A percentile compares a stretch with the other conserved stretches of the same genome.
phyloP scores from a whole-genome alignment of 2,113 vertebrate genomes.

The Malurus cyaneus region DNA sequence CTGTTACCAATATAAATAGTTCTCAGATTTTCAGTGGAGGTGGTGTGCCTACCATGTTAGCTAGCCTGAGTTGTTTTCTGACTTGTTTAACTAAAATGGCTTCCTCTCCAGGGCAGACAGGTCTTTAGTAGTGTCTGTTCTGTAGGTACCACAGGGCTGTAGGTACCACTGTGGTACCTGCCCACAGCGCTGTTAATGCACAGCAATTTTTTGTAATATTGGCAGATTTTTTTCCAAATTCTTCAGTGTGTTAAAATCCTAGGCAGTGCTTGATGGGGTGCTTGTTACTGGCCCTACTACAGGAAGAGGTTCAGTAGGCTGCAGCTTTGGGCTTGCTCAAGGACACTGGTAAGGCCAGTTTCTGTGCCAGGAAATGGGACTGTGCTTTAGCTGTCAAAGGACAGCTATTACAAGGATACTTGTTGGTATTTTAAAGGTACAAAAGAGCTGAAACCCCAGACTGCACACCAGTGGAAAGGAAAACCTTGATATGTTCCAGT shows the following conservation, averaged over 20 bases:
- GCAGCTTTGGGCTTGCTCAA: not conserved
- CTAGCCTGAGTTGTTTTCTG: constrained; percentile 16
- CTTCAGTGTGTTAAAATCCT: not conserved
- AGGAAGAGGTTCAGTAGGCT: not conserved
- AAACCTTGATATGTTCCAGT: constrained; percentile 35
- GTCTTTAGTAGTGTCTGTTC: not conserved
- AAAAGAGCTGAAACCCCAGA: not conserved
- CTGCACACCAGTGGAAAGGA: not conserved
- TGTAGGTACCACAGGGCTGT: not conserved
- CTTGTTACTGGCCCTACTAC: not conserved
- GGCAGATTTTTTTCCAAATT: not conserved
- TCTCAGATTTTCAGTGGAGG: constrained; percentile 40
- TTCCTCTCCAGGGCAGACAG: not conserved
- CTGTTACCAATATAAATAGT: constrained; percentile 36
- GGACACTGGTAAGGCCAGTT: not conserved
- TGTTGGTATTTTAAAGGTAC: not conserved
- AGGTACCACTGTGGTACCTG: not conserved
- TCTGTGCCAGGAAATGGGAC: not conserved
- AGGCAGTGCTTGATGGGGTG: not conserved
- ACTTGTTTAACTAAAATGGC: constrained; percentile 26
- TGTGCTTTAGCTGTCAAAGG: not conserved
- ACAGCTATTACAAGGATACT: not conserved
- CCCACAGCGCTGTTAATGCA: not conserved
- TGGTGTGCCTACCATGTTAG: constrained; percentile 36
- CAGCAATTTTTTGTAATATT: not conserved